A percentile compares a stretch with the other conserved stretches of the same genome.
Conservation (phyloP, 2,113 vertebrate species). For the Chrysemys picta region DNA sequence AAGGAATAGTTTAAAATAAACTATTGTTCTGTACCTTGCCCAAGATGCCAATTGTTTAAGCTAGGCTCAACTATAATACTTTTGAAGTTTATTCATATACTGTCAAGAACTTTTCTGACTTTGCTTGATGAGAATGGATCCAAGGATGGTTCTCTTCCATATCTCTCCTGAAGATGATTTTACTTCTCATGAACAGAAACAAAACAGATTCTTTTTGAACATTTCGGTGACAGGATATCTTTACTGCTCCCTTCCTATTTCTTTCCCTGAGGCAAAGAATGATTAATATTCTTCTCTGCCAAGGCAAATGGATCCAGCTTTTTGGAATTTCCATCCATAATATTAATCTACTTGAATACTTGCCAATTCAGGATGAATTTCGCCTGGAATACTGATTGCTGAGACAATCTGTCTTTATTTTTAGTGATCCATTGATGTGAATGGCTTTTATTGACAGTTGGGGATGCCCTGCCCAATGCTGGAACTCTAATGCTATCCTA, state of each 20-base stretch:
- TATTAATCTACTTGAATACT: not conserved
- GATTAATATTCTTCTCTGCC: not conserved
- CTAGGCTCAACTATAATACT: not conserved
- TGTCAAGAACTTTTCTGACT: not conserved
- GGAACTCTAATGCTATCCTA: not conserved
- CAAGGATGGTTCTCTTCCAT: not conserved
- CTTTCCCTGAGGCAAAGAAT: not conserved
- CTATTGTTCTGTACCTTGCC: not conserved
- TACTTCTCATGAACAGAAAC: not conserved
- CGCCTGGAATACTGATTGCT: not conserved
- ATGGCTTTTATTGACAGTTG: not conserved
- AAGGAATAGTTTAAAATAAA: not conserved
- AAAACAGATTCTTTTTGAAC: not conserved
- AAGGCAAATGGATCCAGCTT: slow-evolving; percentile 11
- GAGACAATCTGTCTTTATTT: slow-evolving; percentile 17
- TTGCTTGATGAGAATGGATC: not conserved
- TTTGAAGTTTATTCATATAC: not conserved
- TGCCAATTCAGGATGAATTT: not conserved
- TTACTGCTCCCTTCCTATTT: not conserved
- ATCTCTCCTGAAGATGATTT: not conserved
- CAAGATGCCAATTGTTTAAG: not conserved
- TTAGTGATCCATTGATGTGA: not conserved
- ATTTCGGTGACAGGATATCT: not conserved
- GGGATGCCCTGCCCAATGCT: not conserved
- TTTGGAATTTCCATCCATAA: slow-evolving; percentile 25